Percentiles rank a stretch among this genome's conserved stretches.
phyloP scores from a whole-genome alignment of 2,888 invertebrate genomes.

The Dasypolia templi region DNA sequence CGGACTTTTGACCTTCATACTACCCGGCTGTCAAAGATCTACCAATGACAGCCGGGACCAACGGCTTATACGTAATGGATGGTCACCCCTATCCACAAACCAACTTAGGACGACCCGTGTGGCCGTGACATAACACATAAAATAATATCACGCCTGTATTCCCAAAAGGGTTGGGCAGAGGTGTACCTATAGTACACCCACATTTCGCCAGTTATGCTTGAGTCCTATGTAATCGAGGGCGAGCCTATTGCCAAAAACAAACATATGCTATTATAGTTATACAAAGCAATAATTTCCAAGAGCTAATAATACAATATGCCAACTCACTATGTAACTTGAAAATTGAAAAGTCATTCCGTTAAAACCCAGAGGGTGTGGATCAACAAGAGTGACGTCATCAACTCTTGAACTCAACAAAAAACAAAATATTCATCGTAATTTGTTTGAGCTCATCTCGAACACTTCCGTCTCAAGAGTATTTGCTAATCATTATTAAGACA shows the following conservation, averaged over 20 bases:
- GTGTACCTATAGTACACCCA: too few relatives aligned
- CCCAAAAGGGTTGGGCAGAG: too few relatives aligned
- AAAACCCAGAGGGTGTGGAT: constrained; percentile 6
- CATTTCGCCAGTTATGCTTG: too few relatives aligned
- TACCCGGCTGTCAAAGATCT: not conserved
- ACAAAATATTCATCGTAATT: constrained; percentile 41
- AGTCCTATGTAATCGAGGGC: too few relatives aligned
- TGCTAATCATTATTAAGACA: constrained; percentile 38
- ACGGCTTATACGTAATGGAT: not conserved
- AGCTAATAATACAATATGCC: not conserved
- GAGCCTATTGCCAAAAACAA: too few relatives aligned
- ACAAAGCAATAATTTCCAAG: not conserved
- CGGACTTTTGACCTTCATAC: not conserved
- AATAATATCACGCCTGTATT: too few relatives aligned
- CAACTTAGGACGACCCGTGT: not conserved
- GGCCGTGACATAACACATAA: too few relatives aligned
- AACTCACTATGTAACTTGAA: constrained; percentile 1
- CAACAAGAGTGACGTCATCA: constrained; percentile 35
- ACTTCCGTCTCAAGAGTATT: constrained; percentile 39
- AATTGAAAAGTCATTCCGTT: constrained; percentile 11
- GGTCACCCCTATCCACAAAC: not conserved
- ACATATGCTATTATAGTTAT: too few relatives aligned
- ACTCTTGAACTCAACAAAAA: constrained; percentile 23
- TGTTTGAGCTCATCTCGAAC: constrained; percentile 38
- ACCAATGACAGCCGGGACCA: not conserved